Evolutionary conservation across 37 sponge, comb jelly and placozoan genomes (phyloP).

Genomic region (Aplysina aerophoba): DNA sequence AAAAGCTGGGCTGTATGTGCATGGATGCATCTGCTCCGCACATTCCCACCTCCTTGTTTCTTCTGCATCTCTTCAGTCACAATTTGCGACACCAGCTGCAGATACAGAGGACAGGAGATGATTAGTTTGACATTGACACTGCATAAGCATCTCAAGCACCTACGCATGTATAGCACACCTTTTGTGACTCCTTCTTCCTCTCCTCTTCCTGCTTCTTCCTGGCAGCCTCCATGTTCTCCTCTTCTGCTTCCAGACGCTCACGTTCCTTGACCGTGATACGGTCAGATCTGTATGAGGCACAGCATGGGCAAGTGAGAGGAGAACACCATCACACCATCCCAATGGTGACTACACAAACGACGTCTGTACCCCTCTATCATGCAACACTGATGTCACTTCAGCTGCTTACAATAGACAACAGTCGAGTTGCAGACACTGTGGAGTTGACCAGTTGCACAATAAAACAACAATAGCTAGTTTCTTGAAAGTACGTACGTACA

Average conservation of each 20-base stretch:
- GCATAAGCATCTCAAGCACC: too few relatives aligned
- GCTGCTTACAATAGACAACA: too few relatives aligned
- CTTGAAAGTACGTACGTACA: too few relatives aligned
- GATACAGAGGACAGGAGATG: neutral
- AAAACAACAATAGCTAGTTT: too few relatives aligned
- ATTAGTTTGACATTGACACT: neutral
- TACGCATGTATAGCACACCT: neutral
- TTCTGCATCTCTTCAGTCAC: slow-evolving; percentile 45
- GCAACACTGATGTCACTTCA: too few relatives aligned
- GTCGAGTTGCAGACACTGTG: too few relatives aligned
- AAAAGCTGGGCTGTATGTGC: neutral
- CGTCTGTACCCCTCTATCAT: too few relatives aligned
- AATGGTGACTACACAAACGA: too few relatives aligned
- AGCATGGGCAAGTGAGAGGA: too few relatives aligned
- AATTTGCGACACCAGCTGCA: slow-evolving; percentile 1
- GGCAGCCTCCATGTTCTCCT: slow-evolving; percentile 54
- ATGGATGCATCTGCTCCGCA: neutral
- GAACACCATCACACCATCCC: too few relatives aligned
- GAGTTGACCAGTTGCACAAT: too few relatives aligned
- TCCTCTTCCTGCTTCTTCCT: slow-evolving; percentile 43
- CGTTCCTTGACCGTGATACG: slow-evolving; percentile 70
- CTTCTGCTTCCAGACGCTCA: slow-evolving; percentile 52
- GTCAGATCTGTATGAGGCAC: slow-evolving; percentile 63
- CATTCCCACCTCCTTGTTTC: slow-evolving; percentile 10
- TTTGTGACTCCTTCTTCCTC: slow-evolving; percentile 70